These are phyloP conservation scores for Oxyteleia sp. DNA, from an alignment of 2,888 invertebrate genomes.

Conservation along the genomic window DNA sequence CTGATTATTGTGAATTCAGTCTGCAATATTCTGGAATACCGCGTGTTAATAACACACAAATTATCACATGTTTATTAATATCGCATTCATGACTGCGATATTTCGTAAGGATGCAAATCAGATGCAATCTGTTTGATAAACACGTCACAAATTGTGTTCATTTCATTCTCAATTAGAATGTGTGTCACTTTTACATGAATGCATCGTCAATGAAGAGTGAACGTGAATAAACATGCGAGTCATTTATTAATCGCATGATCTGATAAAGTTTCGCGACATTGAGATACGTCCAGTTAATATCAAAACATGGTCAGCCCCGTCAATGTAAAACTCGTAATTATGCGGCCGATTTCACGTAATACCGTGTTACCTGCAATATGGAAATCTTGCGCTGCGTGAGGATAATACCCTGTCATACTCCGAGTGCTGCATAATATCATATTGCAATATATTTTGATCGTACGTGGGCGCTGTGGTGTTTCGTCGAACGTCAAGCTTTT, in stretches of 20 bases:
- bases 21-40: constrained; percentile 1
- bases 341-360: too few relatives aligned
- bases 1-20: constrained; percentile 21
- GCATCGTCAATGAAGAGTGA: constrained; percentile 47
- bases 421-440: too few relatives aligned
- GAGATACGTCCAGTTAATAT: constrained; percentile 70
- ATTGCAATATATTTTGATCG: too few relatives aligned
- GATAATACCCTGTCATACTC: too few relatives aligned
- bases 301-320: constrained; percentile 70
- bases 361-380: too few relatives aligned
- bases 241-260: constrained; percentile 55
- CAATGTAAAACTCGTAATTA: constrained; percentile 83
- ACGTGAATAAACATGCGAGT: constrained; percentile 36
- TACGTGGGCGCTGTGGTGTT: too few relatives aligned
- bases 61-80: constrained; percentile 56
- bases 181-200: constrained; percentile 41
- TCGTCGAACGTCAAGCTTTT: too few relatives aligned
- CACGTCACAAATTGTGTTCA: constrained; percentile 43
- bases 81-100: constrained; percentile 33
- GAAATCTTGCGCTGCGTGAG: too few relatives aligned
- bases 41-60: constrained; percentile 37
- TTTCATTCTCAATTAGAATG: constrained; percentile 46
- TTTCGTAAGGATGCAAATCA: constrained; percentile 47
- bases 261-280: constrained; percentile 66
- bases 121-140: constrained; percentile 47